These are phyloP conservation scores for Stramonita haemastoma DNA, from an alignment of 2,888 invertebrate genomes.

Conservation along the genomic window DNA sequence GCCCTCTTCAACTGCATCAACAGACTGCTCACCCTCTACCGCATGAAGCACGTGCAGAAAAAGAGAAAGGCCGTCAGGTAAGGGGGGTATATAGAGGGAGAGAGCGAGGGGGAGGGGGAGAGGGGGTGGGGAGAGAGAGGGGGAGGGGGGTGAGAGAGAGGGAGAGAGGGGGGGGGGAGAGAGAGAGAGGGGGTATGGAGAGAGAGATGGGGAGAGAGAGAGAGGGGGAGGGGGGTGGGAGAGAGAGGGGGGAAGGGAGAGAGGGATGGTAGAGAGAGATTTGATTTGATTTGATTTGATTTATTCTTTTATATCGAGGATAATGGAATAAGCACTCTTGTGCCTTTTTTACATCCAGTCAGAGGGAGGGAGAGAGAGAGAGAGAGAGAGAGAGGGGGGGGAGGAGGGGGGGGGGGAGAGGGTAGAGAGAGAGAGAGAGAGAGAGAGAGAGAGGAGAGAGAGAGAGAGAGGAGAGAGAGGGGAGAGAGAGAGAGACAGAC, in stretches of 20 bases:
- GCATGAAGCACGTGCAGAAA: conserved; percentile 65
- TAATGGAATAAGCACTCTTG: too few relatives aligned
- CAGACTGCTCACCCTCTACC: conserved; percentile 57
- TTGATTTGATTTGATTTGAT: too few relatives aligned
- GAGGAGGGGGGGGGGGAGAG: too few relatives aligned
- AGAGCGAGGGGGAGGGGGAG: neutral
- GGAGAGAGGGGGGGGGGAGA: neutral
- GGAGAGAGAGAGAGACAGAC: neutral
- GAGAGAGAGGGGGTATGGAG: too few relatives aligned
- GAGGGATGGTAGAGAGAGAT: neutral
- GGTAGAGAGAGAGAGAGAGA: too few relatives aligned
- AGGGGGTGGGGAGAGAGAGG: neutral
- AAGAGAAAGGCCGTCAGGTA: conserved; percentile 62
- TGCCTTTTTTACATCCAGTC: too few relatives aligned
- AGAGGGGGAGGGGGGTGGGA: neutral
- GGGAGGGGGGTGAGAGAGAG: neutral
- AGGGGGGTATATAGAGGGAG: too few relatives aligned
- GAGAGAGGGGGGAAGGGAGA: neutral
- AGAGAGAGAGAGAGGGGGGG: too few relatives aligned
- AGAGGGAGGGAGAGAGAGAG: too few relatives aligned
- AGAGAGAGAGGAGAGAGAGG: neutral
- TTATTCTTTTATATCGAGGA: too few relatives aligned
- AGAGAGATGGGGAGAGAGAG: neutral
- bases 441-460: too few relatives aligned
- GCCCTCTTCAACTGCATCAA: conserved; percentile 68